These are phyloP conservation scores for Daubentonia madagascariensis DNA, from an alignment of 2,113 vertebrate genomes.

Conservation along the genomic window DNA sequence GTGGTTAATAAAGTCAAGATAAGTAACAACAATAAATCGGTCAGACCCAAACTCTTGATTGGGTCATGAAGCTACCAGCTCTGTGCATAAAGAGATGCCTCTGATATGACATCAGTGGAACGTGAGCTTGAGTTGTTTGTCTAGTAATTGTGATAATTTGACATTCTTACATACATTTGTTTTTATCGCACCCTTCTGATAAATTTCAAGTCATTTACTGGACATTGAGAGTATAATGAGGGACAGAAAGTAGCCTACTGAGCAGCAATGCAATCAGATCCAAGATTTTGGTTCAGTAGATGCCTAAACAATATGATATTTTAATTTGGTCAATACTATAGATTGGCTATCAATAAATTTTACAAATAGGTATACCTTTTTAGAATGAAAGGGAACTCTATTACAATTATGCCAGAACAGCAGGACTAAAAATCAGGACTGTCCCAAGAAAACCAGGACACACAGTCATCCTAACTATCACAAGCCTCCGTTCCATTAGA, in stretches of 20 bases:
- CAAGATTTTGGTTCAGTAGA: neutral
- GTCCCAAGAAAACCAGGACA: neutral
- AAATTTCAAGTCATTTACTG: neutral
- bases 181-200: neutral
- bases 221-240: neutral
- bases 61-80: neutral
- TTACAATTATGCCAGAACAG: neutral
- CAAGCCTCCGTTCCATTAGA: neutral
- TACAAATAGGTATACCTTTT: neutral
- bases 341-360: neutral
- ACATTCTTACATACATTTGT: neutral
- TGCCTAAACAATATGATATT: neutral
- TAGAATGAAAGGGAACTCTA: neutral
- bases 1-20: neutral
- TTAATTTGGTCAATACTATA: neutral
- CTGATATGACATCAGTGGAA: neutral
- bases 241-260: neutral
- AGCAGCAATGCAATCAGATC: neutral
- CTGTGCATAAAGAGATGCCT: neutral
- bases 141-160: neutral
- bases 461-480: neutral
- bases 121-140: neutral
- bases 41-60: neutral
- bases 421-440: neutral
- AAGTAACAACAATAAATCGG: neutral